phyloP scores from a whole-genome alignment of 2,888 invertebrate genomes.

The Agrochola lychnidis region DNA sequence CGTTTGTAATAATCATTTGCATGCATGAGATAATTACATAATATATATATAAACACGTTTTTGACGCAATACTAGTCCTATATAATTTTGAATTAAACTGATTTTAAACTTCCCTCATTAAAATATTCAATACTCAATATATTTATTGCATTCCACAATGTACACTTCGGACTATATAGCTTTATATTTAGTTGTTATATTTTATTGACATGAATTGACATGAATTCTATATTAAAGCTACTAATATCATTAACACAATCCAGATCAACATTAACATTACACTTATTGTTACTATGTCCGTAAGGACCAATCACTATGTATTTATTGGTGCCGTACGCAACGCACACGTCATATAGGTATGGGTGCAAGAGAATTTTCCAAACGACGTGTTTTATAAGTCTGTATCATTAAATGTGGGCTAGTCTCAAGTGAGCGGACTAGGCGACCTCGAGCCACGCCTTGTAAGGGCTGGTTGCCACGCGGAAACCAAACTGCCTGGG shows the following conservation, averaged over 20 bases:
- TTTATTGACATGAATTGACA: not conserved
- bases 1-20: not conserved
- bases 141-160: no score
- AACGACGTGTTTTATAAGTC: conserved; percentile 46
- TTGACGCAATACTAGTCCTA: not conserved
- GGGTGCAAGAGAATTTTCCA: conserved; percentile 61
- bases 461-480: conserved; percentile 76
- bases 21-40: not conserved
- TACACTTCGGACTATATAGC: no score
- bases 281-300: not conserved
- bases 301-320: conserved; percentile 13
- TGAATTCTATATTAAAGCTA: not conserved
- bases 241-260: not conserved
- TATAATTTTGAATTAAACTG: not conserved
- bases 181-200: not conserved
- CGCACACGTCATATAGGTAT: not conserved
- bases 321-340: not conserved
- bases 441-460: conserved; percentile 78
- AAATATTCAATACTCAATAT: not conserved
- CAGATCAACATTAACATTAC: not conserved
- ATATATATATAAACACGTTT: not conserved
- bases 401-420: conserved; percentile 63
- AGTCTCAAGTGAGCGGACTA: conserved; percentile 76
- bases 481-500: conserved; percentile 72
- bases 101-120: not conserved